These are phyloP conservation scores for Siphlonurus alternatus DNA, from an alignment of 2,888 invertebrate species.

Conservation along the genomic window DNA sequence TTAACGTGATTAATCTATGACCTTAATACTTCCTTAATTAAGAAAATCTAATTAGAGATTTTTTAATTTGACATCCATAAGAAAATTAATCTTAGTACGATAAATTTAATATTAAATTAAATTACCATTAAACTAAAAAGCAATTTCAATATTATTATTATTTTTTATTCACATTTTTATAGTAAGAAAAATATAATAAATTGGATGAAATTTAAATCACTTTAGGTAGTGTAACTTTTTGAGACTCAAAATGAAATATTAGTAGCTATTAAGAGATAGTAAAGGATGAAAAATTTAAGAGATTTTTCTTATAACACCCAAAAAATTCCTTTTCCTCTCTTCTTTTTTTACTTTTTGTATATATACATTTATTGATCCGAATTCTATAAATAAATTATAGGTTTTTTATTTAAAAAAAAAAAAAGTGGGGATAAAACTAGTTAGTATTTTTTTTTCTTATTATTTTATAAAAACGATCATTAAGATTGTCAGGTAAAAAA, in stretches of 20 bases:
- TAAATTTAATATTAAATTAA: not conserved
- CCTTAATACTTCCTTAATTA: no score
- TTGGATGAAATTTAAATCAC: not conserved
- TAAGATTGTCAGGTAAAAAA: not conserved
- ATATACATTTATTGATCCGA: not conserved
- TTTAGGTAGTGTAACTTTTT: not conserved
- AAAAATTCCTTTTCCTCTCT: no score
- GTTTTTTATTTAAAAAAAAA: not conserved
- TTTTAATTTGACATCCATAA: no score
- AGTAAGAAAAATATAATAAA: not conserved
- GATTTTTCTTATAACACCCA: not conserved
- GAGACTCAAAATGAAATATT: not conserved
- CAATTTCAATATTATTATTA: not conserved
- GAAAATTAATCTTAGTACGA: not conserved
- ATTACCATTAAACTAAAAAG: not conserved
- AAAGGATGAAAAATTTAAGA: not conserved
- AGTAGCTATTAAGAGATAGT: not conserved
- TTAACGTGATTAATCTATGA: no score
- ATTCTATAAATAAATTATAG: not conserved
- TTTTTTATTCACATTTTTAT: not conserved
- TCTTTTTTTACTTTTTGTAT: not conserved
- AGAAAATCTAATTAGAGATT: no score
- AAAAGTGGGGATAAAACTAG: not conserved
- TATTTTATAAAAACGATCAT: not conserved
- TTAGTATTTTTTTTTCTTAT: not conserved